Conservation (phyloP, 2,797 vertebrate genomes). For the Thaleichthys pacificus region DNA sequence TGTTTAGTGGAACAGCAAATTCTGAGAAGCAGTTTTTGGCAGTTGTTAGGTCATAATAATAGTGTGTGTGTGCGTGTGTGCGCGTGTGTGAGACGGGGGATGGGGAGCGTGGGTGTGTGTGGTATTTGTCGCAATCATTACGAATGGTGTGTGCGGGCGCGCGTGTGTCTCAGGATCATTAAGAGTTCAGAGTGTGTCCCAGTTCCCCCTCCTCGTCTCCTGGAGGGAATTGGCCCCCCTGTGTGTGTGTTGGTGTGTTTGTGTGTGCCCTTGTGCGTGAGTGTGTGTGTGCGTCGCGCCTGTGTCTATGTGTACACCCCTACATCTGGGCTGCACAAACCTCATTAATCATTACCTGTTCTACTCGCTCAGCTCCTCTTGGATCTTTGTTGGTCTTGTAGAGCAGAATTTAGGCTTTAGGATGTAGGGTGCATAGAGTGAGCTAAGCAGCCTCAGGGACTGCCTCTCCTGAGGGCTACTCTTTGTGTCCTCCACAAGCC, state of each 20-base stretch:
- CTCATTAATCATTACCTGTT: slow-evolving; percentile 52
- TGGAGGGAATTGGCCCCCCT: slow-evolving; percentile 27
- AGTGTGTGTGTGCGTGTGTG: slow-evolving; percentile 5
- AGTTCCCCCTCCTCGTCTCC: too few relatives aligned
- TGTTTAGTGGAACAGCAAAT: slow-evolving; percentile 24
- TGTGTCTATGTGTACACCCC: slow-evolving; percentile 14
- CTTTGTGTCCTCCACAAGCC: too few relatives aligned
- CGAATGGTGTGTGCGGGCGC: not conserved
- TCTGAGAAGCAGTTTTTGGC: slow-evolving; percentile 10
- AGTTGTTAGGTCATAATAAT: slow-evolving; percentile 8
- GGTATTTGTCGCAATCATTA: too few relatives aligned
- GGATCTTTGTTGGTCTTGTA: not conserved
- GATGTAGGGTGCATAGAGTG: not conserved
- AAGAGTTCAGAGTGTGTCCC: not conserved
- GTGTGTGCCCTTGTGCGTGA: slow-evolving; percentile 19
- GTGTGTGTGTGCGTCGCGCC: slow-evolving; percentile 26
- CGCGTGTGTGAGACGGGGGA: too few relatives aligned
- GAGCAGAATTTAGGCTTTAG: not conserved
- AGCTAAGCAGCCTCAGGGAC: too few relatives aligned
- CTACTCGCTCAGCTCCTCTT: not conserved
- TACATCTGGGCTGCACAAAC: slow-evolving; percentile 42
- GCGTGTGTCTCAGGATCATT: slow-evolving; percentile 5
- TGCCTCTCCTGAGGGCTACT: too few relatives aligned
- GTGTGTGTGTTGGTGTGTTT: too few relatives aligned
- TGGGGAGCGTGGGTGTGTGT: too few relatives aligned